Evolutionary conservation across 2,888 invertebrate genomes (phyloP).

Genomic region (Thymelicus acteon): DNA sequence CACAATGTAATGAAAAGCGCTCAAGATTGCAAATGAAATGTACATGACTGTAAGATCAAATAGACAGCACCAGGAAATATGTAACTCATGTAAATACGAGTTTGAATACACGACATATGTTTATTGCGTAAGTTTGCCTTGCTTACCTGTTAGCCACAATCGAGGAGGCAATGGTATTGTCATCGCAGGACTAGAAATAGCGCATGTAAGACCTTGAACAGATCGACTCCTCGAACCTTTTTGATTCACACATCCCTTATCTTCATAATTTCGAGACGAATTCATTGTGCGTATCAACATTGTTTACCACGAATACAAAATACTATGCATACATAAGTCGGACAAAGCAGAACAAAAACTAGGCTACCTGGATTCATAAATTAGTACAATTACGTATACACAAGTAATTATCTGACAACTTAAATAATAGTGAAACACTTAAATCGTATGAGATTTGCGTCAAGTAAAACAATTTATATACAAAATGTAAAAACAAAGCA

Average conservation of each 20-base stretch:
- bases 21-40: neutral
- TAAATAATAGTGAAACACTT: constrained; percentile 59
- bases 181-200: constrained; percentile 67
- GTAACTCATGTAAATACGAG: neutral
- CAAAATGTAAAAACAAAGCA: constrained; percentile 76
- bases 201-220: constrained; percentile 71
- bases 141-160: constrained; percentile 78
- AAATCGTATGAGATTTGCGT: constrained; percentile 77
- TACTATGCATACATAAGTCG: constrained; percentile 57
- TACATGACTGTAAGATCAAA: neutral
- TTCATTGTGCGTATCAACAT: constrained; percentile 62
- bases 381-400: constrained; percentile 51
- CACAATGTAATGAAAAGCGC: neutral
- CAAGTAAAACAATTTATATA: constrained; percentile 71
- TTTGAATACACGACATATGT: constrained; percentile 41
- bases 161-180: constrained; percentile 82
- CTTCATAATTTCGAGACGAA: constrained; percentile 57
- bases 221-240: constrained; percentile 72
- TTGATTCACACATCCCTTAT: constrained; percentile 48
- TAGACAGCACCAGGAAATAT: neutral
- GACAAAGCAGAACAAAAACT: constrained; percentile 65
- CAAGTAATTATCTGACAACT: constrained; percentile 53
- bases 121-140: constrained; percentile 50
- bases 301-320: constrained; percentile 59
- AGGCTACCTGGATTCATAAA: constrained; percentile 53